Conservation (phyloP, 2,797 vertebrate genomes). For the Toxotes lorentzi region DNA sequence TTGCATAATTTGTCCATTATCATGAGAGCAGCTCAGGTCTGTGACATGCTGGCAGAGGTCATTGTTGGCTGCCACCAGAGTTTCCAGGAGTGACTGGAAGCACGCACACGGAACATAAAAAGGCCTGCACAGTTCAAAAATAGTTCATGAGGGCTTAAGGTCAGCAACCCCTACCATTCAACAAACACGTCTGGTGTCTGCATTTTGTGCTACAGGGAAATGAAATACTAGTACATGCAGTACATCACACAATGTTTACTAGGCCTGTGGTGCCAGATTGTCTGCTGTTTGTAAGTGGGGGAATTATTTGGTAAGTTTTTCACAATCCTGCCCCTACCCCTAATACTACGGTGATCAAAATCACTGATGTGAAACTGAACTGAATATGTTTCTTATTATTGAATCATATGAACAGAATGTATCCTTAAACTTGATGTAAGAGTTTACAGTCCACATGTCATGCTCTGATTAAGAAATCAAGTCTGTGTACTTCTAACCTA, state of each 20-base stretch:
- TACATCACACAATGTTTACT: constrained; percentile 3
- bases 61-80: constrained; percentile 44
- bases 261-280: not conserved
- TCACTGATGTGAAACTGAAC: not conserved
- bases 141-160: constrained; percentile 41
- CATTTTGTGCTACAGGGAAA: constrained; percentile 26
- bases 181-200: constrained; percentile 43
- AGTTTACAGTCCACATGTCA: not conserved
- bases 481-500: not conserved
- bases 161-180: constrained; percentile 46
- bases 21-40: constrained; percentile 47
- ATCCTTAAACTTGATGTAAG: not conserved
- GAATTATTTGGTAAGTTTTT: not conserved
- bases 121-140: constrained; percentile 36
- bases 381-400: constrained; percentile 14
- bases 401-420: not conserved
- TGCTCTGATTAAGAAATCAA: not conserved
- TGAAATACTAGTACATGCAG: constrained; percentile 7
- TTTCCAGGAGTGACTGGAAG: constrained; percentile 45
- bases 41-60: constrained; percentile 56
- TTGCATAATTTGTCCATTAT: constrained; percentile 65
- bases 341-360: not conserved
- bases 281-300: not conserved
- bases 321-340: not conserved
- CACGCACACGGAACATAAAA: constrained; percentile 42